These are phyloP conservation scores for Calidris pugnax DNA, from an alignment of 2,113 vertebrate genomes.

Conservation along the genomic window DNA sequence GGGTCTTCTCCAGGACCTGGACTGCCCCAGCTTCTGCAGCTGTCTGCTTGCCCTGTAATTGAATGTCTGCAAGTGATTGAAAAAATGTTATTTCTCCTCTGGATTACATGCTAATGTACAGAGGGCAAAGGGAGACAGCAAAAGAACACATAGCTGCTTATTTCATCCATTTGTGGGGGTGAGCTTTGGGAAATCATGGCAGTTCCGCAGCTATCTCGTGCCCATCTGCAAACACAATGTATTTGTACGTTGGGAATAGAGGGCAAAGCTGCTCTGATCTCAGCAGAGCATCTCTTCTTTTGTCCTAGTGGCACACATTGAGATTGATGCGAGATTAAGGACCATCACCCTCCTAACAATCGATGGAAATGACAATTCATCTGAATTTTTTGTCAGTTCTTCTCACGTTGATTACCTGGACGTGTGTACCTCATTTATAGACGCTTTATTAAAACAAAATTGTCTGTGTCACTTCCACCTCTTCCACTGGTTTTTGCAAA, in stretches of 20 bases:
- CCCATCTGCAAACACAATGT: constrained; percentile 94
- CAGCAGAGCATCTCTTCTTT: constrained; percentile 85
- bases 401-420: constrained; percentile 80
- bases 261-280: constrained; percentile 84
- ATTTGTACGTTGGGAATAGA: constrained; percentile 84
- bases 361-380: constrained; percentile 87
- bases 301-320: constrained; percentile 97
- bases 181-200: constrained; percentile 92
- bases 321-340: constrained; percentile 98
- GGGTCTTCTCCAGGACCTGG: constrained; percentile 76
- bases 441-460: constrained; percentile 81
- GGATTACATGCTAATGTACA: constrained; percentile 91
- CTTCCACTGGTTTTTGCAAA: constrained; percentile 39
- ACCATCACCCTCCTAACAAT: constrained; percentile 83
- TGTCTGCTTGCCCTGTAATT: constrained; percentile 89
- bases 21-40: constrained; percentile 80
- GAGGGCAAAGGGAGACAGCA: constrained; percentile 83
- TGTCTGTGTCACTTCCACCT: constrained; percentile 58
- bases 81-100: constrained; percentile 91
- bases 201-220: constrained; percentile 78
- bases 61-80: constrained; percentile 88
- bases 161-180: constrained; percentile 83
- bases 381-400: constrained; percentile 85
- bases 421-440: constrained; percentile 74
- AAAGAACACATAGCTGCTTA: constrained; percentile 87